Evolutionary conservation across 2,888 invertebrate species (phyloP), one percentile per base, ranked within the genome.

Genomic region (Phaedon cochleariae): DNA sequence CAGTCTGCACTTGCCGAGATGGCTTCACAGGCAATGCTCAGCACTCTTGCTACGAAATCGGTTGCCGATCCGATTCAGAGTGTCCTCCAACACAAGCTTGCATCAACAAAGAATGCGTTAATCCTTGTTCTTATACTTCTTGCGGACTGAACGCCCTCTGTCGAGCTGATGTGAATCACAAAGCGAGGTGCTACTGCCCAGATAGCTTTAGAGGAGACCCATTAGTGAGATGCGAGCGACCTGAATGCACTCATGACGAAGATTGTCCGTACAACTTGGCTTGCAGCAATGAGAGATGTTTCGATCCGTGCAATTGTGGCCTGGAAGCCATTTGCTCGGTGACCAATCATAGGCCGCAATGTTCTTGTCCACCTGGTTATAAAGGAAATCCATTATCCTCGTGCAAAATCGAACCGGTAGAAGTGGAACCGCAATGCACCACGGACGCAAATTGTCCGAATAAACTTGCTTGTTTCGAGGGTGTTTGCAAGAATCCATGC

Each of bases 261-360:
- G 94, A 95, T 72, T 96, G 96, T 76, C 87, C 93, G 0, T 88
- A 89, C 69, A 90, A 91, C 83, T 84, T 94, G 72, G 91, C 94
- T 7, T 96, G 96, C 77, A 86, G 88, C 68, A 90, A 90, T 73
- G 91, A 91, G 76, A 88, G 87, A 64, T 97, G 96, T 78, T 89
- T 89, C 76, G 90, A 93, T 84, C 95, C 95, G 6, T 96, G 96
- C 82, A 88, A 91, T 59, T 96, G 95, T 79, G 93, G 93, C n/a
- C 84, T 87, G 5, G 88, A 87, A 9, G 93, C 95, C 1, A 85
- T 90, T 65, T 96, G 96, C 76, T 87, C 86, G 1, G 94, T 94
- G 4, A 86, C 87, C 59, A 90, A 93, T 71, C 96, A 96, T 81
- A 84, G 86, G 61, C 89, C 95, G 0, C 86, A 87, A 57, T 96